Base-by-base conservation (phyloP, 2,797 vertebrate species). In the Acipenser transmontanus region DNA sequence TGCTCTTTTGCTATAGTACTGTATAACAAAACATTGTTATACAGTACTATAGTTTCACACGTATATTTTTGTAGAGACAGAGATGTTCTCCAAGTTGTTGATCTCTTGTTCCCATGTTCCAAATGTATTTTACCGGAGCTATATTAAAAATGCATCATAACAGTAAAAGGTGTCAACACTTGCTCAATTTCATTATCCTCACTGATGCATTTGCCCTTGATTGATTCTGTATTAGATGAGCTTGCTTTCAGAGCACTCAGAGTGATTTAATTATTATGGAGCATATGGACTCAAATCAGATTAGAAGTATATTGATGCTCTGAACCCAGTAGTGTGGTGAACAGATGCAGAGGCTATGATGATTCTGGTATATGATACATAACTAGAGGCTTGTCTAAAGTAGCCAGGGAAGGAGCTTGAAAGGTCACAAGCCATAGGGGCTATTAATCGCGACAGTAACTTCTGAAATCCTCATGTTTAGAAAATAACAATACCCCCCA, bases 231-330 rank as follows among this genome's bases (percentile, higher is more conserved):
- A 74, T 77, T 74, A 73, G 69, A 81, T 81, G 73, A 88, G 76
- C 70, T 73, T 80, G 73, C 78, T 86, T 84, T 77, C 69, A 69
- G 56, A 76, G 69, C 64, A 69, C 59, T 77, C 64, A 78, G 73
- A 78, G 75, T 85, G 75, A 85, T 88, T 82, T 82, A 80, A 84
- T 92, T 88, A 80, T 76, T 83, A 76, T 51, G 73, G 74, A 76
- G 63, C 70, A 72, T 70, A 77, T 68, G 63, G 69, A 51, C 72
- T 68, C 70, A 80, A 86, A 88, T 85, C 77, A 78, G 65, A 84
- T 88, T 85, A 83, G 74, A 79, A 73, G 49, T 73, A 70, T 71
- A 73, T 78, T 77, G 56, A 74, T 78, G 72, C 66, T 68, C 65
- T 74, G 76, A 74, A 72, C 67, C 60, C 77, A 74, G 74, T 71